These are phyloP conservation scores for Ophion slaviceki DNA, from an alignment of 2,888 invertebrate species.

Conservation along the genomic window DNA sequence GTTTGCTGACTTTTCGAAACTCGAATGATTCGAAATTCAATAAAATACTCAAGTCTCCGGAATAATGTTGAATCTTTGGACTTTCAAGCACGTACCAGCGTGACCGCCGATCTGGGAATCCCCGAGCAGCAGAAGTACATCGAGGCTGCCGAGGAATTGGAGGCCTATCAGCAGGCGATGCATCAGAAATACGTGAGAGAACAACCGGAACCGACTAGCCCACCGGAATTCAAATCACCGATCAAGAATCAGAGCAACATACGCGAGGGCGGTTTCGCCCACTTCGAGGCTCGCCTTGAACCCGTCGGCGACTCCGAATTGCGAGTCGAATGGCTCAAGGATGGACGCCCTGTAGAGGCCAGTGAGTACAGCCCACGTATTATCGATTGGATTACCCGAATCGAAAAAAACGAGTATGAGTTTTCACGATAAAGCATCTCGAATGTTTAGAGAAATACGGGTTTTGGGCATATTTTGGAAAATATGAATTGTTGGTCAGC, in stretches of 20 bases:
- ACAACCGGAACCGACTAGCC: slow-evolving; percentile 90
- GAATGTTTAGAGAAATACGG: not conserved
- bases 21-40: too few relatives aligned
- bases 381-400: not conserved
- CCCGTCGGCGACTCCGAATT: slow-evolving; percentile 96
- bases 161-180: slow-evolving; percentile 93
- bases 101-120: slow-evolving; percentile 94
- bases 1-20: too few relatives aligned
- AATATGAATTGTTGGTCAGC: not conserved
- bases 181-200: slow-evolving; percentile 92
- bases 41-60: not conserved
- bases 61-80: not conserved
- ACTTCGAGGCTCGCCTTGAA: slow-evolving; percentile 97
- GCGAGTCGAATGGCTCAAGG: slow-evolving; percentile 96
- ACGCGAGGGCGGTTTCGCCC: slow-evolving; percentile 96
- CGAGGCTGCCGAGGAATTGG: slow-evolving; percentile 95
- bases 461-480: not conserved
- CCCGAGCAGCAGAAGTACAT: slow-evolving; percentile 96
- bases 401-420: too few relatives aligned
- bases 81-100: slow-evolving; percentile 88
- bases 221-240: slow-evolving; percentile 94
- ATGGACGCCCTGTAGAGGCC: slow-evolving; percentile 95
- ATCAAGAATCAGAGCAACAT: slow-evolving; percentile 94
- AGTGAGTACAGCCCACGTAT: slow-evolving; percentile 84
- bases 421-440: not conserved